phyloP scores from a whole-genome alignment of 35 echinoderm and acorn worm species.

The Apostichopus californicus region DNA sequence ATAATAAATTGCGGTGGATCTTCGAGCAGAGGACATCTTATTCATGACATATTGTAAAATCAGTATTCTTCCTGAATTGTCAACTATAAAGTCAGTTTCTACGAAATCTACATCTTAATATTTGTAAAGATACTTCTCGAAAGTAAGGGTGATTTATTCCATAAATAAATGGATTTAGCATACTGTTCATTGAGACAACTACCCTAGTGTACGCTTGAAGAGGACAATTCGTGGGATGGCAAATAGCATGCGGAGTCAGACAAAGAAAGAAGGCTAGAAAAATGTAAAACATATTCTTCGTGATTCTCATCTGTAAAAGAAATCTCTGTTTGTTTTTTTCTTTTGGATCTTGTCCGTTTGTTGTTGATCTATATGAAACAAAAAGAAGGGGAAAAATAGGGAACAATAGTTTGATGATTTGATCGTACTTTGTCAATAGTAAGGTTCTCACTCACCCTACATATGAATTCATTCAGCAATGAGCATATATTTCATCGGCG shows the following conservation, averaged over 20 bases:
- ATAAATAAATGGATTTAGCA: slow-evolving; percentile 36
- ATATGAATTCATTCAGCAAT: too few relatives aligned
- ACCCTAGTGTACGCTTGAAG: background rate
- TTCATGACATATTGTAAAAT: too few relatives aligned
- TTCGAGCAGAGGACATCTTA: too few relatives aligned
- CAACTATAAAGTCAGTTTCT: background rate
- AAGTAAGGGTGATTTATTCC: slow-evolving; percentile 38
- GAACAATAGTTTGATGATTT: background rate
- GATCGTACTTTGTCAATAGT: too few relatives aligned
- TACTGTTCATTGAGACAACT: slow-evolving; percentile 9
- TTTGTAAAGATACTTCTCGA: background rate
- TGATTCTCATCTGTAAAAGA: slow-evolving; percentile 1
- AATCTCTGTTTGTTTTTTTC: background rate
- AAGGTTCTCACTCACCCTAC: too few relatives aligned
- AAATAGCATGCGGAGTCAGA: slow-evolving; percentile 12
- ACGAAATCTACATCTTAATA: background rate
- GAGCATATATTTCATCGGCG: too few relatives aligned
- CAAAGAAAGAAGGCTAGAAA: slow-evolving; percentile 14
- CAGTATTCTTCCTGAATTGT: too few relatives aligned
- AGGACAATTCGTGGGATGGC: slow-evolving; percentile 12
- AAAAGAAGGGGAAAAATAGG: background rate
- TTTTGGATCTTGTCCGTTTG: background rate
- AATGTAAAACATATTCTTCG: slow-evolving; percentile 26
- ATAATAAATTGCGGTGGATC: too few relatives aligned
- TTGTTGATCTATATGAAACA: background rate